Base-by-base conservation (phyloP, 23 tunicate species). In the Phallusia fumigata region DNA sequence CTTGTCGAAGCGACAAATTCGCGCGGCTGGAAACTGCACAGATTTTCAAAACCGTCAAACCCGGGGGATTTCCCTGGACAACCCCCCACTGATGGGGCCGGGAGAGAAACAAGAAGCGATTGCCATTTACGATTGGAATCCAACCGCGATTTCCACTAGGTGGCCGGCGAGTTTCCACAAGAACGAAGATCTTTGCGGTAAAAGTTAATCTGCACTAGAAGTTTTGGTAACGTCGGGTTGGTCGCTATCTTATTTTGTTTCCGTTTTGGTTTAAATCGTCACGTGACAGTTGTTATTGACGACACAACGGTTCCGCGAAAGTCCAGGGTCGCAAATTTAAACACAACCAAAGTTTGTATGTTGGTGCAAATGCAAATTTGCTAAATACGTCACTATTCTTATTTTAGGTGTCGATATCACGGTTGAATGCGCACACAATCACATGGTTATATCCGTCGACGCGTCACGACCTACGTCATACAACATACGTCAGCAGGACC, bases 351-450 rank as follows among this genome's bases (percentile, higher is more conserved):
- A n/a, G n/a, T n/a, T n/a, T n/a, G n/a, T n/a, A n/a, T n/a, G n/a
- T n/a, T n/a, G n/a, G n/a, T n/a, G n/a, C n/a, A n/a, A n/a, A n/a
- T n/a, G n/a, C n/a, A n/a, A n/a, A n/a, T n/a, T n/a, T n/a, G n/a
- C n/a, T n/a, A n/a, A n/a, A n/a, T n/a, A n/a, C n/a, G n/a, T n/a
- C n/a, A n/a, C n/a, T n/a, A n/a, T n/a, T n/a, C n/a, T n/a, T n/a
- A n/a, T n/a, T 40, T 31, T 36, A 83, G 86, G 51, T 33, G 51
- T 2, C 6, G 82, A 84, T 10, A 49, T 84, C 49, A 84, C 88
- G 76, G 88, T 84, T 76, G 88, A 84, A 0, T 84, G 88, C 76
- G n/a, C 64, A 13, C 88, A 84, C 32, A 26, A 52, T 32, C 88
- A 76, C 76, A 84, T 84, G 81, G 30, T 84, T 31, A 84, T 84